Evolutionary conservation across 2,113 vertebrate species (phyloP).

Genomic region (Osmerus mordax): DNA sequence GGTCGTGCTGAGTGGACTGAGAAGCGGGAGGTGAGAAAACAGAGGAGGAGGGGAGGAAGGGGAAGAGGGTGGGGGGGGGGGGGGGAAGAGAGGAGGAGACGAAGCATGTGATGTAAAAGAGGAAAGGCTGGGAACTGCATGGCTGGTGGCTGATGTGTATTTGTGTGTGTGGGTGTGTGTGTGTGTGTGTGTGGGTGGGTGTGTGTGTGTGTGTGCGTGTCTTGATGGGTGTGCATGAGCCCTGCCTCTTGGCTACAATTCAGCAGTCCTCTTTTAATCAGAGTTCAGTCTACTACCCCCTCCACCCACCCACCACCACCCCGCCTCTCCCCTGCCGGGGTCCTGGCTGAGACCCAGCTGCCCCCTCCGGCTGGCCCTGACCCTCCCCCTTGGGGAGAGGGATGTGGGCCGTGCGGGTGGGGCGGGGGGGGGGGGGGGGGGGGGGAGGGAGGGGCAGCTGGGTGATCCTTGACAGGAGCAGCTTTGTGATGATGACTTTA

Average conservation of each 20-base stretch:
- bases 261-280: background rate
- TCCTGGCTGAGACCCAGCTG: background rate
- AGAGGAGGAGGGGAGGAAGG: background rate
- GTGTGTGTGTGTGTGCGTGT: background rate
- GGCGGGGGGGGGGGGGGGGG: background rate
- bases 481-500: constrained; percentile 10
- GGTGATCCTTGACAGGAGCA: background rate
- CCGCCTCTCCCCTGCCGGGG: no score
- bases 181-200: background rate
- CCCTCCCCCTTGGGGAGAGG: no score
- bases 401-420: no score
- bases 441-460: background rate
- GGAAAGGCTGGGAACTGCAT: background rate
- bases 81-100: background rate
- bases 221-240: background rate
- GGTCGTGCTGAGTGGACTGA: constrained; percentile 53
- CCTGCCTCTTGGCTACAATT: background rate
- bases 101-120: no score
- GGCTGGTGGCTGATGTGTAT: background rate
- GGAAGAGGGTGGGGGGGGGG: background rate
- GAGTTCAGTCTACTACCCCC: background rate
- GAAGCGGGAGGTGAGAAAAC: constrained; percentile 5
- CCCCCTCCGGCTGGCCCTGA: background rate
- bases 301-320: background rate
- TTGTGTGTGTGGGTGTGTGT: background rate